Evolutionary conservation across 2,113 vertebrate genomes (phyloP), one percentile per base, ranked within the genome.

Genomic region (Mionectes macconnelli): DNA sequence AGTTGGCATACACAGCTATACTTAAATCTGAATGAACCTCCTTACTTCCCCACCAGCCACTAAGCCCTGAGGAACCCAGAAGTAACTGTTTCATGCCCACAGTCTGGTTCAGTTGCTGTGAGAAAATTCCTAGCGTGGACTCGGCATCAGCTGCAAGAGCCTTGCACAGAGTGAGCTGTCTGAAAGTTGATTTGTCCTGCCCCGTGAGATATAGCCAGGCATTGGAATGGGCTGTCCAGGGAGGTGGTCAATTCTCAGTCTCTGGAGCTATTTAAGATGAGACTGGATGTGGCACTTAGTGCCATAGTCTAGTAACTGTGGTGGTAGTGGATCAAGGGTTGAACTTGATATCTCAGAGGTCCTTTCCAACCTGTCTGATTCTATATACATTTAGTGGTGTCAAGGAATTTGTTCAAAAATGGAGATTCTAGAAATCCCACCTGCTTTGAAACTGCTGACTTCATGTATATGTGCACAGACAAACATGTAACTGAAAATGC

Each of bases 1-100:
- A 27, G 12, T n/a, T 77, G 27, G 10, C 4, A 1, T 45, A 18
- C 1, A 0, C 42, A n/a, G 9, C 19, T 83, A 3, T 80, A 8
- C 33, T 35, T 69, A 13, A 50, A 62, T 77, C 8, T 47, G 10
- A 55, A 22, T 67, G 16, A 82, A 59, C 4, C 6, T 77, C 6
- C 17, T 62, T 60, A 25, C 24, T 66, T 12, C 25, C 4, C 8
- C 84, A 39, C 9, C n/a, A 57, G 28, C 30, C 27, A 30, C 44
- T 76, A 62, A 68, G 44, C 57, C 45, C 12, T 28, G 42, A 77
- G 39, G 50, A 66, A 28, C 18, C 8, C 18, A 20, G 12, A 17
- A 80, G 20, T 73, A 42, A 27, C 50, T 69, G 30, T 39, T 89
- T 67, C 50, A 42, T 86, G 33, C 23, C 42, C 1, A 1, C 30